These are phyloP conservation scores for Panurus biarmicus DNA, from an alignment of 2,113 vertebrate species.

Conservation along the genomic window DNA sequence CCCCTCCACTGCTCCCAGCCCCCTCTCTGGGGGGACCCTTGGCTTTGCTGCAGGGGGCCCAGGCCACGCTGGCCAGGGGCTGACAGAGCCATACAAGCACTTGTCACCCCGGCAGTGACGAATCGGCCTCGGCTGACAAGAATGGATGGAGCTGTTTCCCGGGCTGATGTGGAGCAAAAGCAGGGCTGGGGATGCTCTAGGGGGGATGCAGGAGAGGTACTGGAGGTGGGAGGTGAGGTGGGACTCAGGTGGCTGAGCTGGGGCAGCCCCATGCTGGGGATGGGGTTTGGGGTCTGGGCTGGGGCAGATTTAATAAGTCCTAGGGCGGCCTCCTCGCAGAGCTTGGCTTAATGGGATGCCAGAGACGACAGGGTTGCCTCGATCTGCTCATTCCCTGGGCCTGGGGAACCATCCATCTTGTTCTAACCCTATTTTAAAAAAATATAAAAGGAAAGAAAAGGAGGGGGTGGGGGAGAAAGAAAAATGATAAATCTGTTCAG, in stretches of 20 bases:
- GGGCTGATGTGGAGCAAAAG: background rate
- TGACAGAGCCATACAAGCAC: slow-evolving; percentile 36
- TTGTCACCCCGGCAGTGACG: slow-evolving; percentile 34
- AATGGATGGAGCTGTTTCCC: background rate
- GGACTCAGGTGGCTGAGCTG: background rate
- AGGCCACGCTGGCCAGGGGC: background rate
- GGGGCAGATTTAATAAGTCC: background rate
- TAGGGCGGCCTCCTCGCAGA: background rate
- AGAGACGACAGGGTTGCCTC: background rate
- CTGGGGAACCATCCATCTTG: slow-evolving; percentile 59
- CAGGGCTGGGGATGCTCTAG: rapidly evolving
- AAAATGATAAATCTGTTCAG: slow-evolving; percentile 49
- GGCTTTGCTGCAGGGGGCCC: slow-evolving; percentile 17
- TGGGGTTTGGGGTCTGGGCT: background rate
- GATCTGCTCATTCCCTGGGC: slow-evolving; percentile 8
- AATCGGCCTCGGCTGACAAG: slow-evolving; percentile 26
- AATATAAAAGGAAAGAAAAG: slow-evolving; percentile 63
- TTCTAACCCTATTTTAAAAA: slow-evolving; percentile 57
- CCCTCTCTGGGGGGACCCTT: background rate
- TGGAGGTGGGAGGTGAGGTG: background rate
- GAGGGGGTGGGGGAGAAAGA: slow-evolving; percentile 38
- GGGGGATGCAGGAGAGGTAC: background rate
- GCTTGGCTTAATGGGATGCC: slow-evolving; percentile 45
- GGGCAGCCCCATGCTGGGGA: background rate
- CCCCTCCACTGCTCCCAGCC: background rate